Conservation (phyloP, 2,888 invertebrate species). For the Adela reaumurella region DNA sequence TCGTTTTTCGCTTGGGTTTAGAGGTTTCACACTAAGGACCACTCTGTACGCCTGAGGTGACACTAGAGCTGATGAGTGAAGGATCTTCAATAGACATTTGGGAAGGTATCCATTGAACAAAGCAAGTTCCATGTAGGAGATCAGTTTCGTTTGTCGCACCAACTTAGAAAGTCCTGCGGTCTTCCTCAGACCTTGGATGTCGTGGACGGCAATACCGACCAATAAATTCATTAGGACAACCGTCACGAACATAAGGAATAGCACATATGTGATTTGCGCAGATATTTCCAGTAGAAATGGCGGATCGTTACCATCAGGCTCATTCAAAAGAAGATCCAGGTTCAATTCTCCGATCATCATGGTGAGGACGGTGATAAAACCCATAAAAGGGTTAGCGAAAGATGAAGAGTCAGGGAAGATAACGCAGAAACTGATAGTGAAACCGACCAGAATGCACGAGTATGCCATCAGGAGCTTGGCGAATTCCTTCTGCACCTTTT, state of each 20-base stretch:
- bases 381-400: slow-evolving; percentile 81
- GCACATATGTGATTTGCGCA: slow-evolving; percentile 76
- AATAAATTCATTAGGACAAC: slow-evolving; percentile 82
- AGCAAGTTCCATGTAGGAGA: slow-evolving; percentile 80
- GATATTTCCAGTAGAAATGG: slow-evolving; percentile 75
- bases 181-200: slow-evolving; percentile 81
- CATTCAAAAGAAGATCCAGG: slow-evolving; percentile 70
- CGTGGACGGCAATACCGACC: slow-evolving; percentile 84
- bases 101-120: slow-evolving; percentile 77
- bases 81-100: slow-evolving; percentile 66
- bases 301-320: slow-evolving; percentile 72
- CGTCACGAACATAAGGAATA: slow-evolving; percentile 79
- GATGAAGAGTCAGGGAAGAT: slow-evolving; percentile 80
- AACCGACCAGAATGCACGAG: slow-evolving; percentile 79
- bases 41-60: slow-evolving; percentile 80
- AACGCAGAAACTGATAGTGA: slow-evolving; percentile 84
- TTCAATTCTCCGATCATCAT: slow-evolving; percentile 89
- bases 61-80: slow-evolving; percentile 75
- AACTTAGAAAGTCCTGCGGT: slow-evolving; percentile 80
- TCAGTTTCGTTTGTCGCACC: slow-evolving; percentile 81
- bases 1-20: slow-evolving; percentile 79
- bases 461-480: slow-evolving; percentile 83
- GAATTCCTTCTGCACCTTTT: slow-evolving; percentile 82
- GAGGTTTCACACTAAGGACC: slow-evolving; percentile 76
- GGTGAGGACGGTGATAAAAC: slow-evolving; percentile 77